Conservation (phyloP, 1,140 invertebrate genomes). For the Papilio polytes region DNA sequence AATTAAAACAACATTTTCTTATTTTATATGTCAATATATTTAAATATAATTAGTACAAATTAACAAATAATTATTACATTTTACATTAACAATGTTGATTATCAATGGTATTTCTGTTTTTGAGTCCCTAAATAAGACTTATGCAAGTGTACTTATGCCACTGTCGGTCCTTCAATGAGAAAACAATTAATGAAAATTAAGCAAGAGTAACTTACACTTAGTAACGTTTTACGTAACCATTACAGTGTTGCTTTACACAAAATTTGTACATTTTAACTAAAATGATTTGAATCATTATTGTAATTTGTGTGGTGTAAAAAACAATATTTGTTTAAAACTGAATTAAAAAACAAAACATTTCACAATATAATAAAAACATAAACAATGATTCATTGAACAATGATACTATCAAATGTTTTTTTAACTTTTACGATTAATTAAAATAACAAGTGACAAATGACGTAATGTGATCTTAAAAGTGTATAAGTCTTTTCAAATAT, state of each 20-base stretch:
- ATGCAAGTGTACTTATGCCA: too few species aligned
- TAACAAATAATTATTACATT: conserved; percentile 3
- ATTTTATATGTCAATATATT: conserved; percentile 6
- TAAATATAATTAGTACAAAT: not conserved
- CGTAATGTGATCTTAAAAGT: too few species aligned
- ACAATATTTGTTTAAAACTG: not conserved
- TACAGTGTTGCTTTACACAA: not conserved
- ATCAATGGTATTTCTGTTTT: too few species aligned
- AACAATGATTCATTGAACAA: not conserved
- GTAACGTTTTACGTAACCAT: not conserved
- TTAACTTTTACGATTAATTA: not conserved
- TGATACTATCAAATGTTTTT: not conserved
- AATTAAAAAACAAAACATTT: not conserved
- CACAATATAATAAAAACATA: not conserved
- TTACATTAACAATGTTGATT: not conserved
- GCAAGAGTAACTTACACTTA: too few species aligned
- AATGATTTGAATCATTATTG: not conserved
- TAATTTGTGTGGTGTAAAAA: not conserved
- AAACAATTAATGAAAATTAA: too few species aligned
- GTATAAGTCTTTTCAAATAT: too few species aligned
- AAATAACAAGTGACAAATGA: not conserved
- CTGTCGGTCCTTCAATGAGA: too few species aligned
- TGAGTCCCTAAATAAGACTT: too few species aligned
- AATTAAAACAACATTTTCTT: not conserved
- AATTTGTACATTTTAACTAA: not conserved